Conservation (phyloP, 2,113 vertebrate species). For the Ptilorrhoa leucosticta region DNA sequence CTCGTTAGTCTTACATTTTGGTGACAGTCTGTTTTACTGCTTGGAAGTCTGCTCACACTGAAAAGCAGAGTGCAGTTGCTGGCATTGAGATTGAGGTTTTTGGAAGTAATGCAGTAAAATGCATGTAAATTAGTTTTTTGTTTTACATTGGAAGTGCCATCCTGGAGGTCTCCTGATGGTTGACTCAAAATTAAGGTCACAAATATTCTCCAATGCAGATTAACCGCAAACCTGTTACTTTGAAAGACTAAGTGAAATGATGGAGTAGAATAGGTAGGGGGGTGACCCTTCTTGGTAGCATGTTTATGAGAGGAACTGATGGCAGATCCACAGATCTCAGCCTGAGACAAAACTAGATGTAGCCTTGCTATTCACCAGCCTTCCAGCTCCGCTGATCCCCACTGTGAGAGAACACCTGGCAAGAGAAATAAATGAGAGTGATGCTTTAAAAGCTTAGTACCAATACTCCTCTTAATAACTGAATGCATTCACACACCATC, state of each 20-base stretch:
- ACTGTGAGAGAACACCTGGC: background rate
- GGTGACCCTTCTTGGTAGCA: background rate
- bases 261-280: background rate
- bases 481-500: background rate
- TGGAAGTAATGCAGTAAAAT: background rate
- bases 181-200: background rate
- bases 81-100: background rate
- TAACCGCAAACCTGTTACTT: background rate
- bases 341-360: background rate
- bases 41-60: background rate
- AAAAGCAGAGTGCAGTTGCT: background rate
- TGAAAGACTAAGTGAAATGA: background rate
- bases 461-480: background rate
- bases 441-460: background rate
- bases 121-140: background rate
- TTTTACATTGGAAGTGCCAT: background rate
- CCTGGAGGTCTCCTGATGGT: background rate
- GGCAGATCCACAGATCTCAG: background rate
- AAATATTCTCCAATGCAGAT: background rate
- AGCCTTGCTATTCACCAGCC: background rate
- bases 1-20: background rate
- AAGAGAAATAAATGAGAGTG: background rate
- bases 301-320: background rate
- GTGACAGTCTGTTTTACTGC: background rate
- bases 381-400: background rate